A percentile compares a stretch with the other conserved stretches of the same genome.
These are phyloP conservation scores for Ptyas mucosa DNA, from an alignment of 2,113 vertebrate genomes.

Conservation along the genomic window DNA sequence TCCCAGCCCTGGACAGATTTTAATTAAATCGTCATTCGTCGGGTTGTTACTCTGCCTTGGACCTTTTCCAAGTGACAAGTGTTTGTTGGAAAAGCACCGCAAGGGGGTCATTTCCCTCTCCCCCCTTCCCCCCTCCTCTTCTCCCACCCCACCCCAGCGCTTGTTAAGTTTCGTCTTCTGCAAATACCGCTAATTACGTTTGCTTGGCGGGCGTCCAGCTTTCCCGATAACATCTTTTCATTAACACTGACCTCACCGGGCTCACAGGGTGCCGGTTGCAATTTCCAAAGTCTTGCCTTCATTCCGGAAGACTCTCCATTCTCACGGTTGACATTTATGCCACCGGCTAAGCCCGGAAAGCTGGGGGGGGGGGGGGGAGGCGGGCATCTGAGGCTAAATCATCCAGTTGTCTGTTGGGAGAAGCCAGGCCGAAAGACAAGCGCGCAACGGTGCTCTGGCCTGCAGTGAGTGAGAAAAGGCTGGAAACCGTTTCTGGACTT, in stretches of 20 bases:
- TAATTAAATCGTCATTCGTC: conserved; percentile 46
- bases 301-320: neutral
- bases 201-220: conserved; percentile 11
- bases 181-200: conserved; percentile 42
- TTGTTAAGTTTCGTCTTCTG: conserved; percentile 13
- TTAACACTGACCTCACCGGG: conserved; percentile 14
- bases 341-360: accelerated
- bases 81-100: conserved; percentile 33
- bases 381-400: neutral
- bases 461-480: neutral
- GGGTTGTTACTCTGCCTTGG: conserved; percentile 45
- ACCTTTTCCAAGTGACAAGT: conserved; percentile 40
- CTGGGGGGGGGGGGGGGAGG: neutral
- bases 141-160: neutral
- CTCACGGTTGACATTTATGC: neutral
- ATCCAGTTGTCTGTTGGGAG: neutral
- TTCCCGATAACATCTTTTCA: conserved; percentile 53
- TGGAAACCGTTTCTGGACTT: neutral
- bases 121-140: neutral
- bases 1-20: neutral
- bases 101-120: conserved; percentile 3
- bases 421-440: neutral
- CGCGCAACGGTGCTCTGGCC: neutral
- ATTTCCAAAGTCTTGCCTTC: accelerated
- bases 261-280: neutral